Evolutionary conservation across 1,140 invertebrate genomes (phyloP).

Genomic region (Drosophila parvula): DNA sequence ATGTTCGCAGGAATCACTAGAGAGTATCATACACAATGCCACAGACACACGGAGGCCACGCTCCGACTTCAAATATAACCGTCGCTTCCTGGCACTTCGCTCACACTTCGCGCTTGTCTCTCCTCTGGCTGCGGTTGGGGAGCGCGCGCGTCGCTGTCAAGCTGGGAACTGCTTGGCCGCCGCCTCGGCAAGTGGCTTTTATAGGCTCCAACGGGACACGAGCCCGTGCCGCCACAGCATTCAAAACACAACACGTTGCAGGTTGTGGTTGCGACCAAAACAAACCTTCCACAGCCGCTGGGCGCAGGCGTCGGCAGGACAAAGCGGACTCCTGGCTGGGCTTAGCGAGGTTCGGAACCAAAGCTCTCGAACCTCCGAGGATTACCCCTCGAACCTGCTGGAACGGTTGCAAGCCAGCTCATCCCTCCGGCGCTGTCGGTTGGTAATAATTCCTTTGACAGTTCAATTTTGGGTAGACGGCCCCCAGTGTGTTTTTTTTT

Average conservation of each 20-base stretch:
- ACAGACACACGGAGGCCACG: slow-evolving; percentile 25
- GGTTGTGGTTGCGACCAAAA: slow-evolving; percentile 58
- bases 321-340: not conserved
- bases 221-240: slow-evolving; percentile 56
- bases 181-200: slow-evolving; percentile 50
- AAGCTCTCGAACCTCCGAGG: slow-evolving; percentile 35
- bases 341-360: slow-evolving; percentile 48
- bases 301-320: slow-evolving; percentile 46
- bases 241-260: slow-evolving; percentile 81
- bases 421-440: slow-evolving; percentile 26
- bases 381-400: slow-evolving; percentile 27
- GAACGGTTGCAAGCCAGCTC: slow-evolving; percentile 7
- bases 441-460: slow-evolving; percentile 45
- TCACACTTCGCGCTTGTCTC: slow-evolving; percentile 3
- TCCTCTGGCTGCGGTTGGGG: slow-evolving; percentile 4
- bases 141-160: slow-evolving; percentile 60
- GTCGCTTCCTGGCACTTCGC: slow-evolving; percentile 13
- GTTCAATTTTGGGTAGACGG: slow-evolving; percentile 47
- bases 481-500: slow-evolving; percentile 11
- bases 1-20: slow-evolving; percentile 34
- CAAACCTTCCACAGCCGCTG: slow-evolving; percentile 33
- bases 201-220: slow-evolving; percentile 50
- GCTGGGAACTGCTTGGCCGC: slow-evolving; percentile 48
- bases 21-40: slow-evolving; percentile 19
- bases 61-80: slow-evolving; percentile 23